Percentiles rank a stretch among this genome's conserved stretches.
Evolutionary conservation across 2,113 vertebrate species (phyloP).

Genomic region (Urocolius indicus): DNA sequence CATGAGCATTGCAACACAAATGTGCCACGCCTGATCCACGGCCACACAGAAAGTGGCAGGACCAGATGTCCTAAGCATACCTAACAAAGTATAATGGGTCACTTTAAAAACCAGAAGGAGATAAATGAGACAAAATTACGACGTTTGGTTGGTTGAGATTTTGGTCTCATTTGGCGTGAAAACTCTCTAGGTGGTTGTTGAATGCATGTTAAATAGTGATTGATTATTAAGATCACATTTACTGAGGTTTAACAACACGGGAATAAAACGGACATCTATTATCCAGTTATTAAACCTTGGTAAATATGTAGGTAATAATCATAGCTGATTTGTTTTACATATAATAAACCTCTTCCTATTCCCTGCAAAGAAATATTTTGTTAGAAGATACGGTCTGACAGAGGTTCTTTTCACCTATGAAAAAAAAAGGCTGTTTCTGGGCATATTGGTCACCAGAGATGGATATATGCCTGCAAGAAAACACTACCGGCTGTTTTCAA

Average conservation of each 20-base stretch:
- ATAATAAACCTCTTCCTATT: neutral
- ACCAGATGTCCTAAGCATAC: neutral
- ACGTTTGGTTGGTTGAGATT: neutral
- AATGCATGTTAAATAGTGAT: slow-evolving; percentile 46
- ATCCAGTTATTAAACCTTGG: slow-evolving; percentile 34
- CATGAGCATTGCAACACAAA: neutral
- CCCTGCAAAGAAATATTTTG: neutral
- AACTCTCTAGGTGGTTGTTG: neutral
- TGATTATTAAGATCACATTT: slow-evolving; percentile 43
- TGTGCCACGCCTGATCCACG: neutral
- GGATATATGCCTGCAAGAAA: neutral
- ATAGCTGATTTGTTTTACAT: slow-evolving; percentile 31
- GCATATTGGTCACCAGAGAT: neutral
- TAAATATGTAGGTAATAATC: neutral
- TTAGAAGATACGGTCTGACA: neutral
- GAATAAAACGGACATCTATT: slow-evolving; percentile 41
- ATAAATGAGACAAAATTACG: neutral
- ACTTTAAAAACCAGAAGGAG: neutral
- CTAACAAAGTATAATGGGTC: neutral
- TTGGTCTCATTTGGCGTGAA: neutral
- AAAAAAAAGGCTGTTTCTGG: neutral
- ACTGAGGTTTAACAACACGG: slow-evolving; percentile 26
- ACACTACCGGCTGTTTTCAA: neutral
- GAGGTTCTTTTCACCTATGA: neutral
- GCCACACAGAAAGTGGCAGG: neutral